Percentiles rank a stretch among this genome's conserved stretches.
Conservation (phyloP, 2,797 vertebrate genomes). For the Coregonus suidteri region DNA sequence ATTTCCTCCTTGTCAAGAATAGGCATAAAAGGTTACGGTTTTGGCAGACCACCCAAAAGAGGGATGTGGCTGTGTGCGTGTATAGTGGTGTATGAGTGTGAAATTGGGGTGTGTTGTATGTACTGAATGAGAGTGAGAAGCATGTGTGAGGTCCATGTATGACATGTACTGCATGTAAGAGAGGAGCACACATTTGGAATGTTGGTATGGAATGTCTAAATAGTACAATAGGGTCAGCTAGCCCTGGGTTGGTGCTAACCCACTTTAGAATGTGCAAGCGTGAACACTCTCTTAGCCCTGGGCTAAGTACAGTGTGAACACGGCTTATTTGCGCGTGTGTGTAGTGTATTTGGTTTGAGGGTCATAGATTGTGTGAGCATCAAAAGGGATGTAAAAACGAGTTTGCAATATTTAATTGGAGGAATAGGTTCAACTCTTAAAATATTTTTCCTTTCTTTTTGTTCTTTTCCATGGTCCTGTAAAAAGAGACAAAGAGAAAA, state of each 20-base stretch:
- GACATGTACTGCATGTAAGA: background rate
- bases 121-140: constrained; percentile 14
- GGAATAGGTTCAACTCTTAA: constrained; percentile 49
- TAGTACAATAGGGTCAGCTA: background rate
- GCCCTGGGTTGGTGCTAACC: no score
- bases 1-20: constrained; percentile 60
- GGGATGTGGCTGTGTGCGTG: constrained; percentile 10
- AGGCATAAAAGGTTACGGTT: constrained; percentile 33
- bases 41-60: constrained; percentile 33
- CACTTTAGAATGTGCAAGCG: no score
- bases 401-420: constrained; percentile 40
- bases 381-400: constrained; percentile 39
- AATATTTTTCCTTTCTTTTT: constrained; percentile 87
- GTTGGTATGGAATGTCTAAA: constrained; percentile 27
- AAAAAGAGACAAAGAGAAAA: constrained; percentile 22
- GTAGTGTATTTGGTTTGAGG: constrained; percentile 31
- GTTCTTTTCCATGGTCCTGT: constrained; percentile 85
- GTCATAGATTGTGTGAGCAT: constrained; percentile 52
- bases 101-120: constrained; percentile 14
- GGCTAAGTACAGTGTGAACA: no score
- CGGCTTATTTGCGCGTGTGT: background rate
- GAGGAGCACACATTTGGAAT: constrained; percentile 31
- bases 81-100: background rate
- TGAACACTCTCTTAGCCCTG: no score
- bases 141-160: background rate